Percentiles rank a stretch among this genome's conserved stretches.
These are phyloP conservation scores for Morelia viridis DNA, from an alignment of 2,797 vertebrate species.

Conservation along the genomic window DNA sequence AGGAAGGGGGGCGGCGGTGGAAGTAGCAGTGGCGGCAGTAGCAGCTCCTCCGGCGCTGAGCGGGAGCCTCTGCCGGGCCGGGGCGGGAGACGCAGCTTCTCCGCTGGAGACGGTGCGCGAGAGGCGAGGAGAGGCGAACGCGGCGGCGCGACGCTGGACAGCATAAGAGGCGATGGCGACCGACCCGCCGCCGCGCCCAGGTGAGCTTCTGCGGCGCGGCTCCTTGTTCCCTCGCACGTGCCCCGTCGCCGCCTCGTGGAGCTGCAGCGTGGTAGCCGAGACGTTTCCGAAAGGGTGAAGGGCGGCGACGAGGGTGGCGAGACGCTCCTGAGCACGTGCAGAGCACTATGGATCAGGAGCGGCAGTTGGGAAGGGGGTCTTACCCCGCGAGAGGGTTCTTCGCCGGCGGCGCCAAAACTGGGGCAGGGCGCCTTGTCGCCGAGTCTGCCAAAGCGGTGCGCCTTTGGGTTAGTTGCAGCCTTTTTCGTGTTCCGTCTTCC, in stretches of 20 bases:
- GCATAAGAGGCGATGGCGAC: constrained; percentile 46
- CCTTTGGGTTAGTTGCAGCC: not conserved
- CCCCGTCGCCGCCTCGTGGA: not conserved
- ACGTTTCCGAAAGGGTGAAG: not conserved
- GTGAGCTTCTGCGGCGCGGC: constrained; percentile 35
- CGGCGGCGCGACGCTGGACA: not conserved
- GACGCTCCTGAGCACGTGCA: not conserved
- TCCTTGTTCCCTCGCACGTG: too few relatives aligned
- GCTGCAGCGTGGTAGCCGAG: not conserved
- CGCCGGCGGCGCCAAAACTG: too few relatives aligned
- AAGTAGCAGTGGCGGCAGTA: constrained; percentile 13
- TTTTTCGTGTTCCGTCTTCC: not conserved
- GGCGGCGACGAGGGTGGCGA: not conserved
- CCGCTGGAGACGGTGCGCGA: not conserved
- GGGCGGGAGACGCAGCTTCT: constrained; percentile 31
- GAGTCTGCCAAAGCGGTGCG: not conserved
- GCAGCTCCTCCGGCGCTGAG: not conserved
- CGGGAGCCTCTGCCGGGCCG: constrained; percentile 31
- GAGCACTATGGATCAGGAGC: not conserved
- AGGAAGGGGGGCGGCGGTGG: constrained; percentile 51
- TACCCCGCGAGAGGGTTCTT: not conserved
- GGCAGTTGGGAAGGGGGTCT: too few relatives aligned
- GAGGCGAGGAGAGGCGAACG: not conserved
- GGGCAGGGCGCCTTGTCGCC: not conserved
- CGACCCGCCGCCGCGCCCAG: constrained; percentile 43